Base-by-base conservation (phyloP, 2,888 invertebrate genomes). In the Drosophila quinaria region DNA sequence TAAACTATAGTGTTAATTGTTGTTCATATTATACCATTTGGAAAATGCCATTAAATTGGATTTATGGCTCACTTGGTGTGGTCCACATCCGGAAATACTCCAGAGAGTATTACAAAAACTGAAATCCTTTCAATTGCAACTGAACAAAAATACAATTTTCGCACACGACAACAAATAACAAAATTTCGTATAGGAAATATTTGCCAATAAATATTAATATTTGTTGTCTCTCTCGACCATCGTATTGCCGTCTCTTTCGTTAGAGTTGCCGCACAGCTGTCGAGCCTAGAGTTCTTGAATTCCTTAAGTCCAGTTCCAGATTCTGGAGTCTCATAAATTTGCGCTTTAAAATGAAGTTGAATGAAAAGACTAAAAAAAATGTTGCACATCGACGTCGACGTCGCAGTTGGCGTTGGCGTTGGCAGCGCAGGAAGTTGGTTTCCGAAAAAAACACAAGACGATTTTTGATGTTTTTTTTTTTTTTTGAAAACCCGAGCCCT, bases 281-380 rank as follows among this genome's bases (percentile, higher is more conserved):
- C 68, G 44, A 41, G 17, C 9, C 11, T 11, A 50, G 62, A 54
- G 11, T 39, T 51, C 11, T 5, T 25, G 11, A n/a, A 49, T 31
- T 37, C 19, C 46, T 15, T 8, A 25, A 52, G 37, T n/a, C 55
- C 10, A 47, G 37, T 13, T 54, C 37, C 51, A 41, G 49, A 64
- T 46, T 64, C 51, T 33, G 35, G 74, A 74, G 67, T 54, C 74
- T 65, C 67, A 70, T 89, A 89, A 84, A 84, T 84, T 68, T 87
- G 63, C 65, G 66, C 51, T 68, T 59, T 41, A 46, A 63, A 49
- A 51, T 17, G 17, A 42, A 46, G 25, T 10, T 11, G 42, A 58
- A 41, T 17, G 35, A 25, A 11, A 33, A 39, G 11, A 62, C 22
- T 70, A 54, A 51, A 44, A 59, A 37, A 35, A 59, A n/a, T 31